phyloP scores from a whole-genome alignment of 2,888 invertebrate species.

The Thera britannica region DNA sequence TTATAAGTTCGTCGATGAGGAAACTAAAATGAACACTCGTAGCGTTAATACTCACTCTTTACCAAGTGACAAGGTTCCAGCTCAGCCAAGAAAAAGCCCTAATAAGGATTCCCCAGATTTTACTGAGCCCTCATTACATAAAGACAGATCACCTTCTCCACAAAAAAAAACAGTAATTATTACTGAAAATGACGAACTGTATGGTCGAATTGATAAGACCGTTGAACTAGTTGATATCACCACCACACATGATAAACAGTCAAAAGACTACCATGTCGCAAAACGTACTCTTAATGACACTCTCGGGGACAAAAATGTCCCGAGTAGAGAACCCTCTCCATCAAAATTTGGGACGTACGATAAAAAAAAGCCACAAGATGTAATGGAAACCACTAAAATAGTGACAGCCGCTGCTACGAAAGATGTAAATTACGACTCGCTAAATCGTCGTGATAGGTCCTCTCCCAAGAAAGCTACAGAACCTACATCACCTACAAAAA shows the following conservation, averaged over 20 bases:
- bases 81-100: slow-evolving; percentile 49
- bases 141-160: slow-evolving; percentile 59
- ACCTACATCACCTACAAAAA: slow-evolving; percentile 50
- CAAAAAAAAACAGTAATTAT: slow-evolving; percentile 52
- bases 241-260: slow-evolving; percentile 29
- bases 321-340: slow-evolving; percentile 37
- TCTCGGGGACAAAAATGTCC: slow-evolving; percentile 28
- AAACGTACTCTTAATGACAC: slow-evolving; percentile 19
- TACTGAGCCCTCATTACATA: slow-evolving; percentile 30
- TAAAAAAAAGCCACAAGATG: slow-evolving; percentile 45
- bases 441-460: slow-evolving; percentile 47
- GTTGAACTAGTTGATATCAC: slow-evolving; percentile 34
- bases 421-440: slow-evolving; percentile 48
- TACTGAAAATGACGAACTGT: slow-evolving; percentile 43
- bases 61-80: slow-evolving; percentile 42
- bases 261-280: slow-evolving; percentile 33
- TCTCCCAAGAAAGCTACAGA: slow-evolving; percentile 43
- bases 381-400: slow-evolving; percentile 21
- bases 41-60: slow-evolving; percentile 43
- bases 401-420: slow-evolving; percentile 38
- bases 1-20: slow-evolving; percentile 73
- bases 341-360: slow-evolving; percentile 53
- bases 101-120: slow-evolving; percentile 46
- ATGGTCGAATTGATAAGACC: slow-evolving; percentile 39
- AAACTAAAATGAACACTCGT: slow-evolving; percentile 69